Percentiles rank a stretch among this genome's conserved stretches.
Conservation (phyloP, 2,797 vertebrate genomes). For the Phataginus tetradactyla region DNA sequence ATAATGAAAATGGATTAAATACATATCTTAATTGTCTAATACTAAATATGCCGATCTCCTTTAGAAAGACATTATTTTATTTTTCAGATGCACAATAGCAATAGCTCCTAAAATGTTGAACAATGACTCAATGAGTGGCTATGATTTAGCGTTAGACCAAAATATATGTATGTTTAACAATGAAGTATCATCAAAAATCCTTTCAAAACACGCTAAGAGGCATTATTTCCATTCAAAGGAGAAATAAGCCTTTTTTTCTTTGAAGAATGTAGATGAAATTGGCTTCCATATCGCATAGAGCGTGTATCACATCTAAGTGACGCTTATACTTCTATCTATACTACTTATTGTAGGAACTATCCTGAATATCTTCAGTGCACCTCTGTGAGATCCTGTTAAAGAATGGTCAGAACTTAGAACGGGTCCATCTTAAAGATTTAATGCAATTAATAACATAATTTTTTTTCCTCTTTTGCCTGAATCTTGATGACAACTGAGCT, state of each 20-base stretch:
- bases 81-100: neutral
- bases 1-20: neutral
- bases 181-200: neutral
- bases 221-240: neutral
- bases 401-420: neutral
- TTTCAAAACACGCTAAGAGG: neutral
- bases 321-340: neutral
- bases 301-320: neutral
- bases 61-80: neutral
- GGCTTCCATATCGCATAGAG: neutral
- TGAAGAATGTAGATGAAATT: neutral
- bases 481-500: neutral
- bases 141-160: neutral
- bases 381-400: neutral
- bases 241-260: neutral
- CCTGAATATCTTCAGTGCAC: neutral
- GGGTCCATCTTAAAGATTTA: neutral
- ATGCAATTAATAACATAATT: neutral
- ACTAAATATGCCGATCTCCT: neutral
- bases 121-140: neutral
- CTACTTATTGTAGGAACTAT: neutral
- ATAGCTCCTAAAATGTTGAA: neutral
- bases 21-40: neutral
- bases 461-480: neutral
- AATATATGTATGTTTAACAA: neutral